Percentiles rank a stretch among this genome's conserved stretches.
Conservation (phyloP, 1,140 invertebrate species). For the Drosophila sulfurigaster region DNA sequence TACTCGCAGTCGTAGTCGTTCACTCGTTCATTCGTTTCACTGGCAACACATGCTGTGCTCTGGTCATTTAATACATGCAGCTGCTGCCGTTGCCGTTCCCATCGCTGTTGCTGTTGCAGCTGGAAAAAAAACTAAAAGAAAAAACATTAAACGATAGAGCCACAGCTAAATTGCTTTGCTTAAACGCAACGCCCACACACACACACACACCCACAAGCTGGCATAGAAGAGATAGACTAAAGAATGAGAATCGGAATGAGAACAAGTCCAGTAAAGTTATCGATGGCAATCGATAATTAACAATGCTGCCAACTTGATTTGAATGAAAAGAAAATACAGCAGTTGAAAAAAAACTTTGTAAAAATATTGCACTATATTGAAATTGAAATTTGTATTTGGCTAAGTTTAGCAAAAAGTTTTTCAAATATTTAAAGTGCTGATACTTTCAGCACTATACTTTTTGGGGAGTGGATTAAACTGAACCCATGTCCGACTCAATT, state of each 20-base stretch:
- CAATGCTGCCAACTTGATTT: slow-evolving; percentile 2
- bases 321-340: slow-evolving; percentile 3
- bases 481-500: background rate
- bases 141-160: slow-evolving; percentile 20
- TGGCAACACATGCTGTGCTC: slow-evolving; percentile 10
- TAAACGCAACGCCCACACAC: background rate
- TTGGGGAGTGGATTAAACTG: background rate
- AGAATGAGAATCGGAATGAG: background rate
- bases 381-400: too few species aligned
- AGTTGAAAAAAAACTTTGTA: background rate
- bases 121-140: slow-evolving; percentile 1
- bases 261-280: slow-evolving; percentile 3
- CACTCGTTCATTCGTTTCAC: too few species aligned
- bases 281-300: slow-evolving; percentile 20
- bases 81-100: background rate
- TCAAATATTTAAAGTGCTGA: too few species aligned
- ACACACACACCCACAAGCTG: background rate
- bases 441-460: background rate
- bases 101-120: slow-evolving; percentile 4
- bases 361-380: background rate
- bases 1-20: too few species aligned
- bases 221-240: background rate
- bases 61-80: slow-evolving; percentile 7
- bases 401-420: too few species aligned
- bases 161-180: slow-evolving; percentile 26